phyloP scores from a whole-genome alignment of 2,113 vertebrate species.

The Symphodus melops region DNA sequence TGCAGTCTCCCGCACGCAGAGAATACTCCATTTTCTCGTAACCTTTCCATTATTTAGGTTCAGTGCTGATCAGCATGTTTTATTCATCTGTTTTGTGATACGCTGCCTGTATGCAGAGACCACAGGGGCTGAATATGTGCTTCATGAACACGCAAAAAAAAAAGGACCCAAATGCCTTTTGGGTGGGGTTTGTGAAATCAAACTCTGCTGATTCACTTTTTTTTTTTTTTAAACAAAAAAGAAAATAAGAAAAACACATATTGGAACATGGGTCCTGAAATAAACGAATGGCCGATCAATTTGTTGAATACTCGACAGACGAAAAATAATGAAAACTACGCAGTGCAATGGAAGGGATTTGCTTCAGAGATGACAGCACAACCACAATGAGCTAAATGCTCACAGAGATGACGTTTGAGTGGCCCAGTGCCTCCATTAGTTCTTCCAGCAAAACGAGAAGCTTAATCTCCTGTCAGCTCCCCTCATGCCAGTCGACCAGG shows the following conservation, averaged over 20 bases:
- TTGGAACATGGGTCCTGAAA: slow-evolving; percentile 26
- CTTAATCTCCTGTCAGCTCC: slow-evolving; percentile 74
- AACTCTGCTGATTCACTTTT: background rate
- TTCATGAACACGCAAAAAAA: slow-evolving; percentile 19
- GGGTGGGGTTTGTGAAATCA: background rate
- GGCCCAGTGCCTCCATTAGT: slow-evolving; percentile 67
- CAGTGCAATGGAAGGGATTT: slow-evolving; percentile 59
- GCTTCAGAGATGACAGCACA: slow-evolving; percentile 66
- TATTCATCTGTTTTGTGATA: slow-evolving; percentile 68
- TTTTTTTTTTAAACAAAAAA: too few species aligned
- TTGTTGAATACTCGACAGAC: slow-evolving; percentile 31
- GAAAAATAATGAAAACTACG: background rate
- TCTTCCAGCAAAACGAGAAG: slow-evolving; percentile 51
- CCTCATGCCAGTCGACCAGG: slow-evolving; percentile 65
- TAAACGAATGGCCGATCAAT: slow-evolving; percentile 34
- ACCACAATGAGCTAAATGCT: slow-evolving; percentile 69
- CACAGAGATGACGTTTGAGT: slow-evolving; percentile 64
- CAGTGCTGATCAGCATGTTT: slow-evolving; percentile 71
- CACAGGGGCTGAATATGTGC: slow-evolving; percentile 34
- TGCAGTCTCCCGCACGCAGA: slow-evolving; percentile 45
- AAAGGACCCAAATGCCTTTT: slow-evolving; percentile 25
- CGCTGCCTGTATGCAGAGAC: slow-evolving; percentile 40
- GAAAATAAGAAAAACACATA: slow-evolving; percentile 6
- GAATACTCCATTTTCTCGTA: slow-evolving; percentile 66
- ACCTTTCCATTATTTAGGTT: slow-evolving; percentile 75